Evolutionary conservation across 1,140 invertebrate species (phyloP).

Genomic region (Pseudomyrmex flavicornis): DNA sequence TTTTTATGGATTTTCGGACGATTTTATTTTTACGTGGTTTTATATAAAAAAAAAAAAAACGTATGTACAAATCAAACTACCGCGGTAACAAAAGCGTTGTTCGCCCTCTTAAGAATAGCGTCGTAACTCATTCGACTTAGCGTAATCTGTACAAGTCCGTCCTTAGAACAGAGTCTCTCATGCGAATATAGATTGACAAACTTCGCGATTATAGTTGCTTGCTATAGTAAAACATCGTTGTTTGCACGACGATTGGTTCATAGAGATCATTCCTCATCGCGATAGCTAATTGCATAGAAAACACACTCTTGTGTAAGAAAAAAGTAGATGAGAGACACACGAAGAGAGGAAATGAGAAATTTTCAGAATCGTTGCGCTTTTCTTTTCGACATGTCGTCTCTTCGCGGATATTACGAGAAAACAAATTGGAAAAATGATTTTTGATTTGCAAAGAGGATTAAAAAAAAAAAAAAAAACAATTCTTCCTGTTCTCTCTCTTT

Average conservation of each 20-base stretch:
- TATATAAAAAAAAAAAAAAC: background rate
- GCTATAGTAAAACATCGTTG: slow-evolving; percentile 77
- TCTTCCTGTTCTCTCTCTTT: background rate
- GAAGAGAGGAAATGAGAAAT: too few species aligned
- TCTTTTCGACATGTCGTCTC: too few species aligned
- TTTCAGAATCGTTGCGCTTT: too few species aligned
- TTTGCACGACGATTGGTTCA: slow-evolving; percentile 56
- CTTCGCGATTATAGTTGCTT: slow-evolving; percentile 78
- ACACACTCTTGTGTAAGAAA: slow-evolving; percentile 8
- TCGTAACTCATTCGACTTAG: slow-evolving; percentile 62
- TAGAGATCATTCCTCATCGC: slow-evolving; percentile 33
- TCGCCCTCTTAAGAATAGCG: slow-evolving; percentile 67
- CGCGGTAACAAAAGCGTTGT: background rate
- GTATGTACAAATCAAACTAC: background rate
- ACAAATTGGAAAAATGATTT: too few species aligned
- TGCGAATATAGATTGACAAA: slow-evolving; percentile 65
- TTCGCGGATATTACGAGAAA: too few species aligned
- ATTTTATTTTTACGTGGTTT: slow-evolving; percentile 13
- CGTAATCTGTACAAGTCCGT: slow-evolving; percentile 58
- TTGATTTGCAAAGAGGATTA: too few species aligned
- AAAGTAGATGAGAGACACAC: slow-evolving; percentile 49
- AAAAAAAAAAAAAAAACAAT: too few species aligned
- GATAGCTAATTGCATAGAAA: background rate
- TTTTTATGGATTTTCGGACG: slow-evolving; percentile 16
- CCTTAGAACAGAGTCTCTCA: slow-evolving; percentile 61